Base-by-base conservation (phyloP, 2,797 vertebrate species). In the Chaenodraco wilsoni region DNA sequence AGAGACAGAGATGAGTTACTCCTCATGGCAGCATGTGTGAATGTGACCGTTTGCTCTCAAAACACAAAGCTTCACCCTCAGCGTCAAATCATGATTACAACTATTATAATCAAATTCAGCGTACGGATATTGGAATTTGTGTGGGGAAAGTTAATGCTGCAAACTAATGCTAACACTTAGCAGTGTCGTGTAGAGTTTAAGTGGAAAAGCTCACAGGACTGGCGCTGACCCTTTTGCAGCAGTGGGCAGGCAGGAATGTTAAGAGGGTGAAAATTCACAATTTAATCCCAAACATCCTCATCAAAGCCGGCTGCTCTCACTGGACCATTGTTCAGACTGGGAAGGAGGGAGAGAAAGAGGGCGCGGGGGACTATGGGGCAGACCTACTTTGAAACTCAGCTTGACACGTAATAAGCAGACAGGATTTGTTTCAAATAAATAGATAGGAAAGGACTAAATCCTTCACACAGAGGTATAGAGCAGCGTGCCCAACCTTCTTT, bases 161-260 rank as follows among this genome's bases (percentile, higher is more conserved):
- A 27, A 27, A 27, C 27, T 27, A 27, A 1, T 27, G 2, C 33
- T 55, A 44, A 55, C 31, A 65, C 27, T n/a, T 33, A 14, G 50
- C 1, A 37, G 45, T 21, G 48, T 50, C 1, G 2, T 52, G 17
- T 31, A 57, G 41, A 23, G 17, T 60, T 72, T 52, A 31, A 5
- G 58, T n/a, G 37, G 4, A 69, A 54, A 80, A 33, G 45, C 52
- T 75, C 77, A 78, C 71, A 79, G 74, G 85, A 78, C 79, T 13
- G 65, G 9, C 0, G 19, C 43, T 15, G 63, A 45, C 45, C 54
- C 54, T 48, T 45, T 3, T 4, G 27, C 84, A 37, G 68, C 60
- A 58, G 80, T 68, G 78, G 84, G 68, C 85, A 66, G 0, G 12
- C 33, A 80, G 90, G 92, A 92, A 93, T 92, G 88, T 89, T 93